Base-by-base conservation (phyloP, 2,113 vertebrate species). In the Scophthalmus maximus region DNA sequence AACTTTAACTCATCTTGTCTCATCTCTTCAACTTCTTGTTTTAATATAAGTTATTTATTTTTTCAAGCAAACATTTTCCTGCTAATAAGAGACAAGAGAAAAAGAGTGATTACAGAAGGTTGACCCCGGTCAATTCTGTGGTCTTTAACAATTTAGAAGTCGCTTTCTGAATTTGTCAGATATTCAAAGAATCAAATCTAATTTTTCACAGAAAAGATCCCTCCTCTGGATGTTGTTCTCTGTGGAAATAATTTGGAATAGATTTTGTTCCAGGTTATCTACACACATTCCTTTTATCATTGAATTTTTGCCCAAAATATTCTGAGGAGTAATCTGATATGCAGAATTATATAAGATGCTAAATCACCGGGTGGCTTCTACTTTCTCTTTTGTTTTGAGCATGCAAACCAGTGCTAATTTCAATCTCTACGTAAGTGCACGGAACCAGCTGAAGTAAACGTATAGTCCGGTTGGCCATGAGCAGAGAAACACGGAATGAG, bases 401-500 rank as follows among this genome's bases (percentile, higher is more conserved):
- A 38, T 44, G 32, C 25, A 12, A 9, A 67, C 59, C 25, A 57
- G 23, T 12, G 47, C 20, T 67, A 14, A 59, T 78, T 82, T 79
- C 38, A 77, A 73, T 68, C 7, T 14, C 47, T 27, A 40, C 36
- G 12, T 38, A n/a, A n/a, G n/a, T 40, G 36, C 36, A 40, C 36
- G 14, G 36, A 4, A n/a, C 1, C 5, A n/a, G 8, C 42, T 1
- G 8, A 44, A 44, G 18, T 18, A 44, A 44, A 44, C 42, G 17
- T 11, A 42, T 6, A n/a, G 38, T 42, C 15, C 5, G 20, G 46
- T 12, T 23, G 20, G 3, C 63, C 49, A 59, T 46, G 23, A 72
- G 66, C 51, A 61, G 56, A 60, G 29, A 52, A 64, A 82, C 8
- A 40, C 55, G 46, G 76, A 72, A 85, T 82, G 30, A 78, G 58